Evolutionary conservation across 2,888 invertebrate genomes (phyloP), one percentile per base, ranked within the genome.

Genomic region (Cantharis nigra): DNA sequence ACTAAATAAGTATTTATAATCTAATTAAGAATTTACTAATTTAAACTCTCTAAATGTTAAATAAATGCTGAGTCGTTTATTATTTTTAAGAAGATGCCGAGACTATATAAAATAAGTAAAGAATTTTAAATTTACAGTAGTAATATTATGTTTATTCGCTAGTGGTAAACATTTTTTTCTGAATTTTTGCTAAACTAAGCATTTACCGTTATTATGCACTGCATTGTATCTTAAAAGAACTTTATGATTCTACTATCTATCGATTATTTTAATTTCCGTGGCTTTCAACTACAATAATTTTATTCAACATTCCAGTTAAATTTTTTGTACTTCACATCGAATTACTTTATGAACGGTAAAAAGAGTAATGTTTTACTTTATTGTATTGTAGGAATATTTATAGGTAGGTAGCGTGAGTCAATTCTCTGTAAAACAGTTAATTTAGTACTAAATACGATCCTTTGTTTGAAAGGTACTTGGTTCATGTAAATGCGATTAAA

Each of bases 401-500:
- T 28, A 28, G 63, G 20, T 30, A 64, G 71, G 28, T 71, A 71
- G 71, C 71, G 71, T 71, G 71, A 26, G 64, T 18, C 71, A 20
- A 18, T 63, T 63, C 71, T 71, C 64, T 63, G 63, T 71, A 64
- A 30, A 18, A 18, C 71, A 13, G 64, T 70, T 71, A 28, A 71
- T 20, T 16, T 49, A 18, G 71, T 71, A 71, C 71, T 71, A 71
- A 71, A 71, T 64, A 64, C 13, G 71, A 71, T 30, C 69, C 70
- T 74, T 23, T 70, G 72, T 72, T 72, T 74, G 72, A 74, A 65
- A 74, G 70, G 65, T 76, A 70, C 76, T 75, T 76, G 62, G 71
- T 71, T 71, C 80, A 79, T 81, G 79, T 81, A 82, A 81, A 82
- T 82, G 81, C 80, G 72, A 80, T 75, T 82, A 82, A 81, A 80